Percentiles rank a stretch among this genome's conserved stretches.
Conservation (phyloP, 1,140 invertebrate species). For the Globodera rostochiensis region DNA sequence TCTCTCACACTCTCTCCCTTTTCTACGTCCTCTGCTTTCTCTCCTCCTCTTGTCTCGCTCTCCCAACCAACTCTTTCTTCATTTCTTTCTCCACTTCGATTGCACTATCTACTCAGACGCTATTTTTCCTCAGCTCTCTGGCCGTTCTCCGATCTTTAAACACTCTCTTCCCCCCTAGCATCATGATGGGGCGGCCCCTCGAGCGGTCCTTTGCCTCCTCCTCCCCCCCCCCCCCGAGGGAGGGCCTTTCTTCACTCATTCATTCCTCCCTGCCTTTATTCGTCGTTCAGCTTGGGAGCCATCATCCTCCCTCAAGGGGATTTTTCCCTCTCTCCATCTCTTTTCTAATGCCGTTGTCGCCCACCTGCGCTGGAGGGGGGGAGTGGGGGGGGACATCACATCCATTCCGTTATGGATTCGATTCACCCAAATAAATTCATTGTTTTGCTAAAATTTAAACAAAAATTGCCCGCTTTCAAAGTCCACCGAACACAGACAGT, state of each 20-base stretch:
- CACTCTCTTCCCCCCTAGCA: neutral
- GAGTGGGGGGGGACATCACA: too few relatives aligned
- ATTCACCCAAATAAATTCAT: neutral
- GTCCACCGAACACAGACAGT: neutral
- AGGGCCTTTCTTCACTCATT: neutral
- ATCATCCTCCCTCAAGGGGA: neutral
- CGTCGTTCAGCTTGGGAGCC: neutral
- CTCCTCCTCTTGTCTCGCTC: neutral
- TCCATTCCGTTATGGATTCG: neutral
- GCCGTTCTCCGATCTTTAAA: neutral
- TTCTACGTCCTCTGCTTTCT: neutral
- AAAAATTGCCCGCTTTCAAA: too few relatives aligned
- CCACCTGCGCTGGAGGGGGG: neutral
- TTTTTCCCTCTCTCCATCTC: neutral
- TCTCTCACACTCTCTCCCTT: neutral
- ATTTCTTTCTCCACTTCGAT: neutral
- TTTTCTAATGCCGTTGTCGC: neutral
- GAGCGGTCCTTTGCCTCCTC: neutral
- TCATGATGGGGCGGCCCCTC: neutral
- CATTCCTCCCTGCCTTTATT: neutral
- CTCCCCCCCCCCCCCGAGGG: too few relatives aligned
- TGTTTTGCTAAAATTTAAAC: neutral
- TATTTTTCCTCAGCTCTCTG: neutral
- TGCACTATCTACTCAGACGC: neutral
- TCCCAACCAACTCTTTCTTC: neutral